A percentile compares a stretch with the other conserved stretches of the same genome.
Evolutionary conservation across 2,113 vertebrate genomes (phyloP).

Genomic region (Cochlearius cochlearius): DNA sequence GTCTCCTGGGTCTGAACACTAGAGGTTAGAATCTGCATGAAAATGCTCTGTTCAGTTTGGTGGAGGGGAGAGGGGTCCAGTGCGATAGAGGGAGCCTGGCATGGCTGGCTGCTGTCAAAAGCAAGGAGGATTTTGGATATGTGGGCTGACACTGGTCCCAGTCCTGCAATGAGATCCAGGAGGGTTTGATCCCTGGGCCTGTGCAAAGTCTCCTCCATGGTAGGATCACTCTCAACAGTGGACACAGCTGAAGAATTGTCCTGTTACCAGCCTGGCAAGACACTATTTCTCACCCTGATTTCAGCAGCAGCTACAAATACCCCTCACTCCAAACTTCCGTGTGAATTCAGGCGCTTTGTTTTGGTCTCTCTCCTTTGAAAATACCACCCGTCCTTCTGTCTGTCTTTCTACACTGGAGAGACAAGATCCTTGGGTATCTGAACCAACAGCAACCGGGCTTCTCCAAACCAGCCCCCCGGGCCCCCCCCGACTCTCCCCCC

Average conservation of each 20-base stretch:
- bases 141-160: not conserved
- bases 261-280: not conserved
- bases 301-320: not conserved
- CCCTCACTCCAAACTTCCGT: accelerated
- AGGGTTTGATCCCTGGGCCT: not conserved
- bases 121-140: not conserved
- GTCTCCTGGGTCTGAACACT: not conserved
- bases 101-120: not conserved
- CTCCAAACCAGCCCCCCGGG: not conserved
- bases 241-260: not conserved
- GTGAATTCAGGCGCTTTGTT: not conserved
- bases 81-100: not conserved
- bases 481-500: not conserved
- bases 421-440: not conserved
- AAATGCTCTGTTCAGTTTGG: not conserved
- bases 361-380: not conserved
- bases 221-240: not conserved
- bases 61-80: not conserved
- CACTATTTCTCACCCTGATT: not conserved
- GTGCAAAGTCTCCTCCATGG: not conserved
- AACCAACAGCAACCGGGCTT: not conserved
- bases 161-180: not conserved
- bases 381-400: not conserved
- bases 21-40: not conserved
- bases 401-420: not conserved